These are phyloP conservation scores for Chrysomallon squamiferum DNA, from an alignment of 1,140 invertebrate genomes.

Conservation along the genomic window DNA sequence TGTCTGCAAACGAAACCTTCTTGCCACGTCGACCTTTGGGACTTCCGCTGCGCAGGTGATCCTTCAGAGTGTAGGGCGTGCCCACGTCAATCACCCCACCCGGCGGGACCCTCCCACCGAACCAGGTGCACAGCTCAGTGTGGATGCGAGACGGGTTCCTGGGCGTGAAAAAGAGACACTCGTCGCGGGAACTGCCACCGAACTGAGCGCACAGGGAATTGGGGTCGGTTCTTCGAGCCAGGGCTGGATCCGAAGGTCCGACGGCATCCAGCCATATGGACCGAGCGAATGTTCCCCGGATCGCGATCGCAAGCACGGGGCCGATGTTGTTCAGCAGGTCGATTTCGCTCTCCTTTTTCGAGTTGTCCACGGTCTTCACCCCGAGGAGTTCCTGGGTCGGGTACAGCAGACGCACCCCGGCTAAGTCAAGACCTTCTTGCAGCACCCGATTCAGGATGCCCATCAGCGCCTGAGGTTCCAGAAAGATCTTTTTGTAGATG, in stretches of 20 bases:
- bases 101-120: slow-evolving; percentile 51
- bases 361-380: neutral
- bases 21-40: slow-evolving; percentile 34
- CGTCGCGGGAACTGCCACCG: slow-evolving; percentile 49
- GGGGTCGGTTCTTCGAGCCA: slow-evolving; percentile 55
- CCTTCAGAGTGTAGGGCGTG: slow-evolving; percentile 41
- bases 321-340: slow-evolving; percentile 48
- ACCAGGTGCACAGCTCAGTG: slow-evolving; percentile 52
- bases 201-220: slow-evolving; percentile 57
- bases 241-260: slow-evolving; percentile 53
- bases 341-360: slow-evolving; percentile 12
- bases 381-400: slow-evolving; percentile 38
- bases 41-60: slow-evolving; percentile 25
- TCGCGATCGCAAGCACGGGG: slow-evolving; percentile 51
- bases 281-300: slow-evolving; percentile 51
- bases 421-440: slow-evolving; percentile 50
- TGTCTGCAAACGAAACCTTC: slow-evolving; percentile 24
- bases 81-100: slow-evolving; percentile 53
- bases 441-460: slow-evolving; percentile 50
- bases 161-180: slow-evolving; percentile 52
- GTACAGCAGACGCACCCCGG: slow-evolving; percentile 45
- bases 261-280: slow-evolving; percentile 55
- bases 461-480: slow-evolving; percentile 45
- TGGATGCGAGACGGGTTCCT: slow-evolving; percentile 42
- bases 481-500: slow-evolving; percentile 54